A percentile compares a stretch with the other conserved stretches of the same genome.
phyloP scores from a whole-genome alignment of 1,140 invertebrate species.

The Agrypnia vestita region DNA sequence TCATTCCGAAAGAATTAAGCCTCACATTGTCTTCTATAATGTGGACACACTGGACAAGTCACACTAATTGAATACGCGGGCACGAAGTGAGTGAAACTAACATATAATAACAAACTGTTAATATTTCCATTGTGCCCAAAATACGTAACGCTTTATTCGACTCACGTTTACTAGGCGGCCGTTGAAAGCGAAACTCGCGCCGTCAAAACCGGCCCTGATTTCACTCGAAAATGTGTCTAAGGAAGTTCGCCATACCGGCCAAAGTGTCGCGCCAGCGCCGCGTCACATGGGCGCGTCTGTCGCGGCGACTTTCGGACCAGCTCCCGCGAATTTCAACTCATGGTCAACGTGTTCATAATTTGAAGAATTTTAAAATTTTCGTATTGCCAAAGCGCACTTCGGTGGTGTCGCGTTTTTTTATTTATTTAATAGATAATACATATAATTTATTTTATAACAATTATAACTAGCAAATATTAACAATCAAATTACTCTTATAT shows the following conservation, averaged over 20 bases:
- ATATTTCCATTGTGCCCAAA: background rate
- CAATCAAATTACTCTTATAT: too few relatives aligned
- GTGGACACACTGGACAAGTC: too few relatives aligned
- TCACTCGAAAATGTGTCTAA: conserved; percentile 39
- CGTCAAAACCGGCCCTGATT: conserved; percentile 18
- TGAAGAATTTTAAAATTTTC: conserved; percentile 33
- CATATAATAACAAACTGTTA: conserved; percentile 33
- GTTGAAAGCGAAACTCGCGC: conserved; percentile 23
- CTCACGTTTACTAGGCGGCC: conserved; percentile 24
- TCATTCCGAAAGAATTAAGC: too few relatives aligned
- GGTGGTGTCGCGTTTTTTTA: background rate
- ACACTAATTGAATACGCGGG: conserved; percentile 5
- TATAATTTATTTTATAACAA: too few relatives aligned
- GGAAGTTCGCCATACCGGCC: background rate
- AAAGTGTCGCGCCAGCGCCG: background rate
- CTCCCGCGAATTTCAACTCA: conserved; percentile 4
- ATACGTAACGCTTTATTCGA: conserved; percentile 1
- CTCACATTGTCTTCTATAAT: too few relatives aligned
- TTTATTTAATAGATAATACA: too few relatives aligned
- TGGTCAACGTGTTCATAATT: conserved; percentile 34
- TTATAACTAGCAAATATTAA: too few relatives aligned
- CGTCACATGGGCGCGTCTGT: conserved; percentile 18
- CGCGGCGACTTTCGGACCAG: too few relatives aligned
- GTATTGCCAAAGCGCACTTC: background rate
- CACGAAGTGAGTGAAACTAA: background rate